Base-by-base conservation (phyloP, 2,888 invertebrate genomes). In the Aspidiotus rigidus region DNA sequence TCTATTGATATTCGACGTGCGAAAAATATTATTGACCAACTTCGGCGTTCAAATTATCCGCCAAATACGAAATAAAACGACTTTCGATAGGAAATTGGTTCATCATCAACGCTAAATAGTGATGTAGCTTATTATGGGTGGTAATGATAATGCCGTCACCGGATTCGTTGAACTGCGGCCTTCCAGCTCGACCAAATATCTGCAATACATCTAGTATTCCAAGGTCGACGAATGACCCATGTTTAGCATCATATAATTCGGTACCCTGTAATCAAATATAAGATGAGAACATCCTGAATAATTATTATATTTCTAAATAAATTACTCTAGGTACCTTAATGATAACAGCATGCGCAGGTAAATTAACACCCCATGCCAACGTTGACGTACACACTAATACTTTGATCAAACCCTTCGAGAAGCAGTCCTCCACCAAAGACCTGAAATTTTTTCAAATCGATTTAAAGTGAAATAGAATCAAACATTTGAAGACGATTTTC, bases 71-170 rank as follows among this genome's bases (percentile, higher is more conserved):
- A 71, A 95, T 86, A 76, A 99, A 97, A 79, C 94, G 94, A 76
- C 96, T 96, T 79, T 99, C 99, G 72, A 99, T 99, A 0, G 99
- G 98, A 78, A 93, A 92, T 79, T 98, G 97, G 77, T 95, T 92
- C 1, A 95, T 96, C 77, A 99, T 84, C 64, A 96, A 82, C 0
- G 92, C 90, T 70, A 99, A 82, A 77, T 99, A 99, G 77, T 95
- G 93, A 44, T 90, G 86, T 69, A 99, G 81, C 77, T 96, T 96
- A 72, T 90, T 89, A 76, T 95, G 90, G 0, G 88, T 81, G 0
- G 99, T 99, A 62, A 99, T 93, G 70, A 99, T 99, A 53, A 92
- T 89, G 54, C 97, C 98, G 53, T 93, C 89, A 7, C 99, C 97
- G 13, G 90, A 89, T 1, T 84, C 90, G 78, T 99, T 98, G 79